Evolutionary conservation across 2,888 invertebrate species (phyloP), one percentile per base, ranked within the genome.

Genomic region (Pristionchus fissidentatus): DNA sequence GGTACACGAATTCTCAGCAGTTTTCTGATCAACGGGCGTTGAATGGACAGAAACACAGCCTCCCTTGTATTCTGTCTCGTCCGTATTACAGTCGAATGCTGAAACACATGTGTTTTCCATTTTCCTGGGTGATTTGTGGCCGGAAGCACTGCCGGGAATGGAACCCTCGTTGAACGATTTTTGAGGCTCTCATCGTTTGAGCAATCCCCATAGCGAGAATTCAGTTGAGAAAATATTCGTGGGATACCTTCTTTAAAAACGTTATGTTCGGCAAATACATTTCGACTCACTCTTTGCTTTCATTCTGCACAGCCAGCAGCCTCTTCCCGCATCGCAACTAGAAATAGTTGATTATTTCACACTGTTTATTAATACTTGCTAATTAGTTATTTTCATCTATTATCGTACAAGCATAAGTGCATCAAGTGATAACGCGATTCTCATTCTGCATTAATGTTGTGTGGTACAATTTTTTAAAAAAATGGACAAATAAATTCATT

Each of bases 261-360:
- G 7, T n/a, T 55, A 55, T 46, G 7, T 46, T 46, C 55, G 22
- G 15, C 15, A 22, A 19, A 55, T 8, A 10, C 7, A 46, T 15
- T 55, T 22, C 4, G 4, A 22, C 55, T 55, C 55, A 55, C 55
- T 15, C 22, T 55, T 70, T 13, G 70, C 41, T n/a, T 70, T n/a
- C 38, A 32, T 41, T 13, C n/a, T 41, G 70, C 70, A 70, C 1
- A 70, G 22, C 70, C 70, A 70, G n/a, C 70, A 70, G 26, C 41
- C 70, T 0, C n/a, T n/a, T n/a, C n/a, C n/a, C n/a, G 19, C 22
- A n/a, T 22, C n/a, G 3, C 41, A 35, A 8, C 15, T 5, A 0
- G 19, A 4, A 22, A 19, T 70, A 22, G 10, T 35, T 70, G 26
- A 13, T 35, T 15, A 62, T 35, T n/a, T n/a, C n/a, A 4, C 19